These are phyloP conservation scores for Helicolenus hilgendorfi DNA, from an alignment of 2,797 vertebrate species.

Conservation along the genomic window DNA sequence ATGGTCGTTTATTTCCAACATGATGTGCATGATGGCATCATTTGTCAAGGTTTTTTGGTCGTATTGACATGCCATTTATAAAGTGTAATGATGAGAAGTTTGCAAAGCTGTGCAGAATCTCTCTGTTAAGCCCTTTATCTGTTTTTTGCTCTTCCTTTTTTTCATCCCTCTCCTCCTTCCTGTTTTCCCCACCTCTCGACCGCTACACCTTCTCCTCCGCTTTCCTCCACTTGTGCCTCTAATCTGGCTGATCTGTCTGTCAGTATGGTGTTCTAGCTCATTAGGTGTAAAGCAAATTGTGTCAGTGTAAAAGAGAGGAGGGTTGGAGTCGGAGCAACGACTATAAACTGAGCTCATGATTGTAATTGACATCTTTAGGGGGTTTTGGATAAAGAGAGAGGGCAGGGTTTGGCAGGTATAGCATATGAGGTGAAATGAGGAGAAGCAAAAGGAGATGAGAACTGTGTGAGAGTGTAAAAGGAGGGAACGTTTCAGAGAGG, in stretches of 20 bases:
- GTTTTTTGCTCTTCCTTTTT: not conserved
- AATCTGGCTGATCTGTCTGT: conserved; percentile 9
- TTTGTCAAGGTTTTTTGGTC: not conserved
- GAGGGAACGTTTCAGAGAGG: conserved; percentile 38
- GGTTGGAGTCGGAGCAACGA: not conserved
- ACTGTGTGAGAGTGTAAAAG: conserved; percentile 7
- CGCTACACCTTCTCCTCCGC: not conserved
- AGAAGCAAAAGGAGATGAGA: not conserved
- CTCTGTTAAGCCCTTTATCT: not conserved
- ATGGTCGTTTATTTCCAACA: not conserved
- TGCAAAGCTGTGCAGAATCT: not conserved
- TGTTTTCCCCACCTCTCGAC: not conserved
- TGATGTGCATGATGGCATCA: not conserved
- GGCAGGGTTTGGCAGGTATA: not conserved
- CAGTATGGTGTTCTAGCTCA: conserved; percentile 17
- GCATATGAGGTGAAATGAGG: not conserved
- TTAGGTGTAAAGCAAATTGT: conserved; percentile 10
- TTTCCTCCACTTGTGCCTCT: not conserved
- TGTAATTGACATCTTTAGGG: conserved; percentile 22
- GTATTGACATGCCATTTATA: not conserved
- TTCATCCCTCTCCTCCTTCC: not conserved
- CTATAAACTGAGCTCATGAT: conserved; percentile 16
- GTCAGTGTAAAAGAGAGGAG: not conserved
- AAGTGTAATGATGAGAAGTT: not conserved
- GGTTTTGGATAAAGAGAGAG: not conserved